Evolutionary conservation across 2,113 vertebrate genomes (phyloP), one percentile per base, ranked within the genome.

Genomic region (Merops nubicus): DNA sequence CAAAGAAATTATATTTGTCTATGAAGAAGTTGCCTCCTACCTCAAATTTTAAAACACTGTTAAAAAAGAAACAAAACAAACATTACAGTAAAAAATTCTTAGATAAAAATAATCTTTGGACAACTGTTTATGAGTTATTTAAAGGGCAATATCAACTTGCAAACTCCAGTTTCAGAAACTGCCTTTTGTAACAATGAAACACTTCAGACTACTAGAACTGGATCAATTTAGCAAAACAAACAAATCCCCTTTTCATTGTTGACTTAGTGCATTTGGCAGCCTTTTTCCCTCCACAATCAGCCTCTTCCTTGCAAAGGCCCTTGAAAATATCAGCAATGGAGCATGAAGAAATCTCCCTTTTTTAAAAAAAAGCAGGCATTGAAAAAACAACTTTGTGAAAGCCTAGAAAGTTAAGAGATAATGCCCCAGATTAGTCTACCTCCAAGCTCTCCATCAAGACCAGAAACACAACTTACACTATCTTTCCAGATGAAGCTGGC

Each of bases 151-250:
- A 95, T 48, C 62, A 79, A 51, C 45, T 85, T 36, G 18, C 34
- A 51, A 88, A 57, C 23, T 69, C 19, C 43, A 67, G n/a, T 74
- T 93, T 88, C 88, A 88, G 78, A 91, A 59, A 63, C 76, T 43
- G 64, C 29, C 59, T 59, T 79, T 53, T 34, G 26, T 54, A 88
- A 90, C 63, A 86, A 90, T 36, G n/a, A 73, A 86, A 74, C 15
- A n/a, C 12, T 85, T 50, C 59, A 69, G 57, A 80, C 67, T 74
- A 83, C 74, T 74, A 80, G 75, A 85, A 85, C 21, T 19, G 57
- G 72, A 93, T 86, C 70, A 77, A 38, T 77, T 90, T 83, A 70
- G 38, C 57, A 80, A 91, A 97, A 91, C 86, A 88, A 95, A 89
- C 59, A 12, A 87, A 12, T 4, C 23, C 34, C 5, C 9, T 81